A percentile compares a stretch with the other conserved stretches of the same genome.
Evolutionary conservation across 2,888 invertebrate genomes (phyloP).

Genomic region (Deroplatys truncata): DNA sequence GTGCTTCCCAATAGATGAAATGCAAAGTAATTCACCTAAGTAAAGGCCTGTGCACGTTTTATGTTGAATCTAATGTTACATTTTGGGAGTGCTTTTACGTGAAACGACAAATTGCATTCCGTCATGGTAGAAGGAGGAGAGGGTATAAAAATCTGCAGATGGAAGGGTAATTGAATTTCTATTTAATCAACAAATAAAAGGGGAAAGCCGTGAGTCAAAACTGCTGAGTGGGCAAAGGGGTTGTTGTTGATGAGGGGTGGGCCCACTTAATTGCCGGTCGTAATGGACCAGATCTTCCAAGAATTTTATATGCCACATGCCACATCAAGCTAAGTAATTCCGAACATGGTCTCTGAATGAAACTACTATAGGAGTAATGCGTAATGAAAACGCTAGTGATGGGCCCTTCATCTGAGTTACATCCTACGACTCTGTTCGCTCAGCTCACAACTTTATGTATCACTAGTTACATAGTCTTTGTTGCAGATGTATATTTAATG

Average conservation of each 20-base stretch:
- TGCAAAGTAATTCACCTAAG: neutral
- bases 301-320: neutral
- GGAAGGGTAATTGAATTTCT: neutral
- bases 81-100: neutral
- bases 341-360: too few relatives aligned
- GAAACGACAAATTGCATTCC: neutral
- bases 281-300: neutral
- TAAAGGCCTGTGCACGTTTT: neutral
- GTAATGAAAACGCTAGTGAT: too few relatives aligned
- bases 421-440: too few relatives aligned
- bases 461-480: too few relatives aligned
- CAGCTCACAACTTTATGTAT: too few relatives aligned
- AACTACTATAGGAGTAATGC: too few relatives aligned
- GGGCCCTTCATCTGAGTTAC: too few relatives aligned
- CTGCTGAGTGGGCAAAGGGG: neutral
- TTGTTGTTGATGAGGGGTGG: neutral
- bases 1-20: neutral
- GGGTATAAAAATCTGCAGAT: neutral
- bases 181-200: conserved; percentile 13
- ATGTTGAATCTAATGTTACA: neutral
- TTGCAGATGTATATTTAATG: too few relatives aligned
- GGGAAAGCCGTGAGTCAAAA: neutral
- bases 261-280: neutral
- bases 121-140: neutral
- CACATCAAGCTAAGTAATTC: neutral